Conservation (phyloP, 64 coral and sea anemone species). For the Dendronephthya gigantea region DNA sequence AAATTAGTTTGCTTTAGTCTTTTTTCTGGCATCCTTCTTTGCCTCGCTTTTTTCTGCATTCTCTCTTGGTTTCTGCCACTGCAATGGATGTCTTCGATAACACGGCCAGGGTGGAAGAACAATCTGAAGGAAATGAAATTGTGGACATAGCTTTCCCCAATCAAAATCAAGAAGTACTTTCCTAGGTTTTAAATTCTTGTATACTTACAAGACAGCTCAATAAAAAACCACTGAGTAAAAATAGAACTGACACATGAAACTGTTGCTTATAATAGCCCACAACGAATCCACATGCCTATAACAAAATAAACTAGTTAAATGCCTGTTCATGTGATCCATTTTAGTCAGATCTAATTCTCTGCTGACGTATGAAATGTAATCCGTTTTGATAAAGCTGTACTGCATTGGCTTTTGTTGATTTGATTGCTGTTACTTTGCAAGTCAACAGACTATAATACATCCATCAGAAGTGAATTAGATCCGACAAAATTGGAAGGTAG, state of each 20-base stretch:
- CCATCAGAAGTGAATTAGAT: too few relatives aligned
- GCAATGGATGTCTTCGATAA: constrained; percentile 6
- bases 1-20: background rate
- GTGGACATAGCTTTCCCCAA: background rate
- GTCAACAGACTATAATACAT: too few relatives aligned
- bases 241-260: background rate
- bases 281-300: background rate
- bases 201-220: constrained; percentile 1
- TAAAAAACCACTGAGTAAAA: background rate
- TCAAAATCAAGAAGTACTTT: background rate
- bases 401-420: too few relatives aligned
- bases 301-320: background rate
- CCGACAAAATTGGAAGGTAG: too few relatives aligned
- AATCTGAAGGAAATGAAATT: background rate
- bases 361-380: too few relatives aligned
- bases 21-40: background rate
- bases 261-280: background rate
- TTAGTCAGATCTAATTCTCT: too few relatives aligned
- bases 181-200: background rate
- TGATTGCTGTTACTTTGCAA: too few relatives aligned
- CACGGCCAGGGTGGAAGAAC: background rate
- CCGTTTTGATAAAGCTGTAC: too few relatives aligned
- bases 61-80: background rate
- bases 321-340: too few relatives aligned
- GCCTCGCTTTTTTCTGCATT: background rate